Evolutionary conservation across 2,113 vertebrate genomes (phyloP).

Genomic region (Miniopterus natalensis): DNA sequence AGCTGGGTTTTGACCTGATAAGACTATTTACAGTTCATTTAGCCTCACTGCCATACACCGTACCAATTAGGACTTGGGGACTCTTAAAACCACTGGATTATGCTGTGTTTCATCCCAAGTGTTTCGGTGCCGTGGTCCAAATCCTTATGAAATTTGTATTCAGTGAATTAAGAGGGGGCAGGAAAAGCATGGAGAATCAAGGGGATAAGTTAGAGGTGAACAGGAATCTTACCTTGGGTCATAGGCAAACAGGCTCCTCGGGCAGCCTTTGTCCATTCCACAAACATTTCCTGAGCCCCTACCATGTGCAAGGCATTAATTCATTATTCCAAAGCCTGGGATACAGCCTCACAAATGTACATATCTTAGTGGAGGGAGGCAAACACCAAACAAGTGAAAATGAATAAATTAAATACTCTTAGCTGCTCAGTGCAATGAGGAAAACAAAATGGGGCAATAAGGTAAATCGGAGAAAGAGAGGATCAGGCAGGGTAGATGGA

Average conservation of each 20-base stretch:
- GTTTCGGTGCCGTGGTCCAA: conserved; percentile 64
- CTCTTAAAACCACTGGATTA: conserved; percentile 77
- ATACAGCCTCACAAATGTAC: neutral
- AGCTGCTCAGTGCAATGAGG: neutral
- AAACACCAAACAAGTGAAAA: conserved; percentile 20
- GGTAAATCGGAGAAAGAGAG: neutral
- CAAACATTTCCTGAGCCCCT: conserved; percentile 19
- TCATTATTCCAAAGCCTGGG: conserved; percentile 10
- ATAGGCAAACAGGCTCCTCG: neutral
- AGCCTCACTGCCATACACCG: conserved; percentile 25
- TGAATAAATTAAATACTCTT: neutral
- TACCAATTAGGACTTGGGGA: conserved; percentile 71
- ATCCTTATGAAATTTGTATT: conserved; percentile 69
- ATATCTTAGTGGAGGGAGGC: neutral
- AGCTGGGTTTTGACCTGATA: conserved; percentile 78
- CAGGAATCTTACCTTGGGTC: neutral
- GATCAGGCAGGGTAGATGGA: neutral
- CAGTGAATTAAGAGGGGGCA: neutral
- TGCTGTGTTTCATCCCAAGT: conserved; percentile 61
- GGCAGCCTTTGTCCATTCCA: neutral
- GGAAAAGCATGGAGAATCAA: neutral
- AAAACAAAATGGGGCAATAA: neutral
- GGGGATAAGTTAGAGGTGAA: neutral
- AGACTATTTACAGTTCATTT: conserved; percentile 76
- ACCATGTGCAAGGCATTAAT: neutral